Evolutionary conservation across 2,113 vertebrate genomes (phyloP), one percentile per base, ranked within the genome.

Genomic region (Mus spicilegus): DNA sequence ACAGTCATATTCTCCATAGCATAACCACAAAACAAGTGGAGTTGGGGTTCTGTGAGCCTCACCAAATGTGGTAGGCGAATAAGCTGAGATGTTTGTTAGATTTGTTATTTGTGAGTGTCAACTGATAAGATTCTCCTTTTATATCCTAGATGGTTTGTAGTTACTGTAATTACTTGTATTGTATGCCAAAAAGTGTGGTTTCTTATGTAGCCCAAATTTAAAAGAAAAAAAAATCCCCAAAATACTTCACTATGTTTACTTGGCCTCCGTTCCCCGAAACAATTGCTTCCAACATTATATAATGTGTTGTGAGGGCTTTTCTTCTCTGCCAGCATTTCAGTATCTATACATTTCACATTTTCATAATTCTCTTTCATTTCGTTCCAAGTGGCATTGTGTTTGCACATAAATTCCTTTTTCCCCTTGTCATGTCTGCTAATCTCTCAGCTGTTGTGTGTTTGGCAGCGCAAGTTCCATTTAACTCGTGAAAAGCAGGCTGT

Each of bases 401-500:
- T 97, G 93, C 82, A 96, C 95, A 97, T 97, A 96, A 97, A 97
- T 97, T 97, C 95, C 95, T 97, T 95, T 98, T 96, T 96, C 92
- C 87, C 72, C 95, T 91, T 98, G 98, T 98, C 96, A 96, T 94
- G 91, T 93, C 96, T 95, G 95, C 76, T 98, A 97, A 97, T 98
- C 98, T 95, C 96, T 97, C 90, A 93, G 95, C 90, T 78, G 72
- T 94, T 94, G 82, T 91, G 77, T 69, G 93, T 81, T 96, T 96
- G 65, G 95, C 94, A 92, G 67, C 24, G 69, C 33, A 96, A 94
- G 95, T 98, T 98, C 98, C 94, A 96, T 98, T 97, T 97, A 96
- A 97, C 94, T 96, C 97, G 95, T 95, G 97, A 98, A 98, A 97
- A 98, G 97, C 98, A 97, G 96, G 87, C 97, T 98, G 98, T 98